These are phyloP conservation scores for Intellagama lesueurii DNA, from an alignment of 2,797 vertebrate species.

Conservation along the genomic window DNA sequence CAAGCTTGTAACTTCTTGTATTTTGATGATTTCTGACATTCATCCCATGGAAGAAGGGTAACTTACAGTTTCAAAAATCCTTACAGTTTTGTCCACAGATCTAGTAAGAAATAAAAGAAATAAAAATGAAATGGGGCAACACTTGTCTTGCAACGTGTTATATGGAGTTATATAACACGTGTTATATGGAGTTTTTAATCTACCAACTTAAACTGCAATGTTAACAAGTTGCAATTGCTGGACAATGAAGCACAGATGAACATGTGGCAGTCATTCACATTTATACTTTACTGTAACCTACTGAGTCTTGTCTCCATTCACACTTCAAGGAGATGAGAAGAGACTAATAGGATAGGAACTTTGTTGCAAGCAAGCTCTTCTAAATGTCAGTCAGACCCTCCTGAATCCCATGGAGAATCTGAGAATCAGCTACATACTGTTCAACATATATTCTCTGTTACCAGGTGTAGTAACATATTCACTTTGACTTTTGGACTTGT, in stretches of 20 bases:
- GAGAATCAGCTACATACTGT: not conserved
- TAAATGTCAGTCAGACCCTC: not conserved
- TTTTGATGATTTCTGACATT: not conserved
- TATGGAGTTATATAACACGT: not conserved
- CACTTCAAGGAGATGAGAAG: not conserved
- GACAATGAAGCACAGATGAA: not conserved
- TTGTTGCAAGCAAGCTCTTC: not conserved
- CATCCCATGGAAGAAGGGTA: not conserved
- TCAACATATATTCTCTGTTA: not conserved
- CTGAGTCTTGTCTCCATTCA: not conserved
- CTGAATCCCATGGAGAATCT: not conserved
- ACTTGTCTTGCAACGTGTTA: not conserved
- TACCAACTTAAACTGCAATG: not conserved
- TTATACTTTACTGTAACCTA: not conserved
- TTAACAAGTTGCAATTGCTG: not conserved
- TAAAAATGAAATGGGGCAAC: not conserved
- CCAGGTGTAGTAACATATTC: not conserved
- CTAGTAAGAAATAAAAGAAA: slow-evolving; percentile 72
- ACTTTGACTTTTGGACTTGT: not conserved
- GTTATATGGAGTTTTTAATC: not conserved
- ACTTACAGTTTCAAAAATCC: slow-evolving; percentile 86
- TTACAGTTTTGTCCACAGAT: slow-evolving; percentile 89
- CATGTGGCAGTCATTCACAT: not conserved
- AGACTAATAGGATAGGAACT: not conserved
- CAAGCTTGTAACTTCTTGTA: not conserved